phyloP scores from a whole-genome alignment of 2,888 invertebrate genomes.

The Pammene aurita region DNA sequence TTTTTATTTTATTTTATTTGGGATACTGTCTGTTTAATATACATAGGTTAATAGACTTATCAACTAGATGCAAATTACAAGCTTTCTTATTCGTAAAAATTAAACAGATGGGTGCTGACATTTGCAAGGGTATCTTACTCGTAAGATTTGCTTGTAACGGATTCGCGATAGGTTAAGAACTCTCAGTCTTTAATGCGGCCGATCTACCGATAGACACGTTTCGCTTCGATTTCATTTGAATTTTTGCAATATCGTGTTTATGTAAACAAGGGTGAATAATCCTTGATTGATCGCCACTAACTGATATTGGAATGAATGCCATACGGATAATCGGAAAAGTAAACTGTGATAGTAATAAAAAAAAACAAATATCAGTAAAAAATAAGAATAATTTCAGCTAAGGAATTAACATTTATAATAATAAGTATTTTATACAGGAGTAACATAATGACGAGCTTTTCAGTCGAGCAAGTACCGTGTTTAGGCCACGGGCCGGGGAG shows the following conservation, averaged over 20 bases:
- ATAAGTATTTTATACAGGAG: no score
- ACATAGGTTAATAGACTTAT: no score
- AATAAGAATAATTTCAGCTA: no score
- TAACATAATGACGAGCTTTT: no score
- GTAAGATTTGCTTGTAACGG: constrained; percentile 34
- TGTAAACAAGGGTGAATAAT: constrained; percentile 57
- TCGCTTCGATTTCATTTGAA: constrained; percentile 62
- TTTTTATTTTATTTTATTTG: no score
- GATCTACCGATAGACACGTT: constrained; percentile 61
- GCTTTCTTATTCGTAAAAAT: no score
- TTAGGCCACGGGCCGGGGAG: no score
- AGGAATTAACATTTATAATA: no score
- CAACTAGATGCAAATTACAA: no score
- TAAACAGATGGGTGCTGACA: background rate
- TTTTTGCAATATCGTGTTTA: constrained; percentile 55
- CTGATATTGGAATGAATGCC: constrained; percentile 27
- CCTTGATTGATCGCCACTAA: constrained; percentile 61
- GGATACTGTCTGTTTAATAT: no score
- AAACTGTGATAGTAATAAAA: background rate
- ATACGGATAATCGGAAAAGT: constrained; percentile 7
- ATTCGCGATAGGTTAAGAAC: constrained; percentile 38
- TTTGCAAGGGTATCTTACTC: background rate
- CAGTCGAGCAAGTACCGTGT: no score
- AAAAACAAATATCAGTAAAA: no score
- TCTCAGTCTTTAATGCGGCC: constrained; percentile 57